Percentiles rank a stretch among this genome's conserved stretches.
Evolutionary conservation across 2,113 vertebrate genomes (phyloP).

Genomic region (Phrynosoma platyrhinos): DNA sequence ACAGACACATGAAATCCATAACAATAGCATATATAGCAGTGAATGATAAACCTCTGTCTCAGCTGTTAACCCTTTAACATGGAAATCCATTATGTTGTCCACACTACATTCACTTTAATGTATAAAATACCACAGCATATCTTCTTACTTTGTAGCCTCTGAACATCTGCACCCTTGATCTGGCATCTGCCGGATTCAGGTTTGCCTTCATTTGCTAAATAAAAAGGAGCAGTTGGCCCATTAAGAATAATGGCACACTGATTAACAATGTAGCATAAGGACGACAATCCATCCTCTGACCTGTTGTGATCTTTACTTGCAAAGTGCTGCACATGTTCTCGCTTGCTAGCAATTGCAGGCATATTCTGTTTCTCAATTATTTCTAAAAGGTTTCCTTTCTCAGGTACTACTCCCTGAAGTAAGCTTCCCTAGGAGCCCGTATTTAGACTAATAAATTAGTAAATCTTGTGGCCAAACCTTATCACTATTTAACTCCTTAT

Average conservation of each 20-base stretch:
- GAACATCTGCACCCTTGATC: conserved; percentile 33
- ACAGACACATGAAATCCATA: background rate
- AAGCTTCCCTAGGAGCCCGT: background rate
- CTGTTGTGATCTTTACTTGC: background rate
- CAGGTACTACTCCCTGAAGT: background rate
- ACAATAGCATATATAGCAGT: background rate
- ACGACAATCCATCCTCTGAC: conserved; percentile 25
- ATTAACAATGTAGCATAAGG: conserved; percentile 30
- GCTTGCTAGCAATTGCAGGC: background rate
- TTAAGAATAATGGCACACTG: conserved; percentile 10
- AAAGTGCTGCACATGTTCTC: background rate
- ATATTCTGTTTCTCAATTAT: conserved; percentile 7
- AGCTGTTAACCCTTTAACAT: background rate
- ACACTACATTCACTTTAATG: background rate
- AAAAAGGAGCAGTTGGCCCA: conserved; percentile 31
- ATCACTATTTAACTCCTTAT: too few relatives aligned
- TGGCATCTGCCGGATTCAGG: conserved; percentile 37
- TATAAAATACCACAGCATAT: conserved; percentile 20
- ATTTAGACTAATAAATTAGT: background rate
- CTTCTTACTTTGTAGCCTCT: background rate
- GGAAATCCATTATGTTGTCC: background rate
- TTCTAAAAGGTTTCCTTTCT: conserved; percentile 23
- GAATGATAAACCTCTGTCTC: background rate
- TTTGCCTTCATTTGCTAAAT: conserved; percentile 18
- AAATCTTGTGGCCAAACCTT: background rate